Conservation (phyloP, 2,113 vertebrate species). For the Symphodus melops region DNA sequence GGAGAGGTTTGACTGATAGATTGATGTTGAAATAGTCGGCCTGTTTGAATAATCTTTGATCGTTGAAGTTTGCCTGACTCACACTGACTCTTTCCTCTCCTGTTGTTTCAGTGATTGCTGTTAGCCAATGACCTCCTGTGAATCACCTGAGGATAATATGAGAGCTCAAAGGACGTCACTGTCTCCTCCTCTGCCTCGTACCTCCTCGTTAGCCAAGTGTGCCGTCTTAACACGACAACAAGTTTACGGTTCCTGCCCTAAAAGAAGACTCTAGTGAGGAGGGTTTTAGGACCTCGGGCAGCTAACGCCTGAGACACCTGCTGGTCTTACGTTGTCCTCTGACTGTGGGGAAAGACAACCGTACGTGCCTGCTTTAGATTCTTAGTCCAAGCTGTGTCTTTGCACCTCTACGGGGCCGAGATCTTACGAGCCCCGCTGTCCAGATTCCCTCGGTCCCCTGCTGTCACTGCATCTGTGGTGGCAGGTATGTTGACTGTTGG, state of each 20-base stretch:
- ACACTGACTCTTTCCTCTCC: background rate
- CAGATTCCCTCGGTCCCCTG: background rate
- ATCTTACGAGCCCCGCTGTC: background rate
- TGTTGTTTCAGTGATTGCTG: slow-evolving; percentile 38
- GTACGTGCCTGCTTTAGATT: slow-evolving; percentile 4
- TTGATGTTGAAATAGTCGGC: too few relatives aligned
- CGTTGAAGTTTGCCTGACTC: background rate
- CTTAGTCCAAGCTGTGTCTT: background rate
- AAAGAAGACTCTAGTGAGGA: slow-evolving; percentile 32
- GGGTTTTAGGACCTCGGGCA: slow-evolving; percentile 11
- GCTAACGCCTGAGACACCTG: background rate
- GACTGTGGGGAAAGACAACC: background rate
- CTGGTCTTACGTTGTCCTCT: background rate
- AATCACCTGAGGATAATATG: slow-evolving; percentile 50
- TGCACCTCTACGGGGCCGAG: background rate
- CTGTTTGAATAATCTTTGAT: too few relatives aligned
- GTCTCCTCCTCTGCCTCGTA: slow-evolving; percentile 22
- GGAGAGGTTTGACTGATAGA: too few relatives aligned
- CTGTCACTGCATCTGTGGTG: background rate
- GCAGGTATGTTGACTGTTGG: slow-evolving; percentile 59
- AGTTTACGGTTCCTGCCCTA: slow-evolving; percentile 23
- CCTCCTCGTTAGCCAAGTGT: slow-evolving; percentile 31
- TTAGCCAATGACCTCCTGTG: slow-evolving; percentile 73
- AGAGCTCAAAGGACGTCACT: slow-evolving; percentile 41
- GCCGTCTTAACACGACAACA: slow-evolving; percentile 7